Conservation (phyloP, 2,797 vertebrate genomes). For the Danio albolineatus region DNA sequence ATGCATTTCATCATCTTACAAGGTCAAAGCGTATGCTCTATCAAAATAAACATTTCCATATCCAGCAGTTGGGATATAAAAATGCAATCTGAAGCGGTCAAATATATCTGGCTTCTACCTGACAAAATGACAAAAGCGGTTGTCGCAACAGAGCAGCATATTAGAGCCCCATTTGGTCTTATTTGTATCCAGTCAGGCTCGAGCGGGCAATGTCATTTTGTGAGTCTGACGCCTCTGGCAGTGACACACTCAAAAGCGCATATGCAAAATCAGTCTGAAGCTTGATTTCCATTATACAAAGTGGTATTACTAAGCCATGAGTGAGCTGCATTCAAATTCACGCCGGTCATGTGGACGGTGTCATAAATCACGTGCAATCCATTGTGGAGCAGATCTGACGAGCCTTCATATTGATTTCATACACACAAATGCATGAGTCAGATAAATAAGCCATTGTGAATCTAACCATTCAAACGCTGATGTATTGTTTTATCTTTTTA, state of each 20-base stretch:
- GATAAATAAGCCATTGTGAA: neutral
- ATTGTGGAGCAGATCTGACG: neutral
- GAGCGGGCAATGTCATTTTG: conserved; percentile 39
- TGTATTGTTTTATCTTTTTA: neutral
- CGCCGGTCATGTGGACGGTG: conserved; percentile 6
- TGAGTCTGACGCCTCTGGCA: conserved; percentile 25
- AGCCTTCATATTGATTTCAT: neutral
- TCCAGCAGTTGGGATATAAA: neutral
- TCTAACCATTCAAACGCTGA: neutral
- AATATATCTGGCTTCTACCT: conserved; percentile 22
- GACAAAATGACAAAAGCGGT: conserved; percentile 49
- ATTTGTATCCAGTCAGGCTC: conserved; percentile 68
- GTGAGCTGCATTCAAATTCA: conserved; percentile 68
- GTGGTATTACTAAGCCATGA: conserved; percentile 54
- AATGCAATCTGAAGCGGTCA: neutral
- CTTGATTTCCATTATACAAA: conserved; percentile 76
- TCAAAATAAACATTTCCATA: conserved; percentile 7
- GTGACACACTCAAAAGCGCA: neutral
- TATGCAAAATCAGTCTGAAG: conserved; percentile 49
- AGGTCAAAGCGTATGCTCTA: neutral
- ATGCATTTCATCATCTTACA: neutral
- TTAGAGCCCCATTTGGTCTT: conserved; percentile 32
- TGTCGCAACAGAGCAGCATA: conserved; percentile 33
- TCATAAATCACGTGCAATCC: conserved; percentile 36
- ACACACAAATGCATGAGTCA: neutral